Base-by-base conservation (phyloP, 1,140 invertebrate genomes). In the Euglossa dilemma region DNA sequence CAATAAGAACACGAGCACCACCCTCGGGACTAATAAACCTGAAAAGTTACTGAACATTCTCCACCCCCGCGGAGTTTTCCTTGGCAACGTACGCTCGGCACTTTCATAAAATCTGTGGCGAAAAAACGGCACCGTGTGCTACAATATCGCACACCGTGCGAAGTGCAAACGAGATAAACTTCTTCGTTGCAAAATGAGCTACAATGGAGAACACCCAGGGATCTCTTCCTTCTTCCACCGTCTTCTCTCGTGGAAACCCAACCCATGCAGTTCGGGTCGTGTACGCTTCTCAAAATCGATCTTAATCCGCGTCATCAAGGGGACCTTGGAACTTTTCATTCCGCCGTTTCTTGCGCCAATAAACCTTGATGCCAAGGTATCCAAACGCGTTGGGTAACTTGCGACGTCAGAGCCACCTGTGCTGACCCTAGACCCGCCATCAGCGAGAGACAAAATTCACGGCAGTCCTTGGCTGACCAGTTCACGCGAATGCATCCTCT, bases 111-210 rank as follows among this genome's bases (percentile, higher is more conserved):
- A 84, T 81, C 85, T 77, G 77, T 28, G 76, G 72, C 52, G 54
- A 63, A 77, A 84, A 87, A 85, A 85, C 76, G 72, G 66, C 56
- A 36, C 36, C 74, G 54, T 14, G 79, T 12, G 61, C 7, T 64
- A 64, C 79, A 67, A 81, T 81, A 81, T 81, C n/a, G 67, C 75
- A 59, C 64, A 56, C 43, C 25, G 25, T 66, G 36, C 66, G 36
- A 59, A 76, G 76, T 63, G 76, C 80, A 86, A 87, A 86, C 76
- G 76, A 80, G 86, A 87, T 84, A 86, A 87, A 87, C 80, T 85
- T 85, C 75, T 71, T 75, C 54, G 57, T 70, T 23, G 66, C 45
- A 43, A 72, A 76, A 87, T 52, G 45, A 87, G 76, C 81, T 80
- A 28, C 45, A 78, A 84, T 43, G 81, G 73, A 79, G 81, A 78